phyloP scores from a whole-genome alignment of 2,888 invertebrate species.

The Escarpia spicata region DNA sequence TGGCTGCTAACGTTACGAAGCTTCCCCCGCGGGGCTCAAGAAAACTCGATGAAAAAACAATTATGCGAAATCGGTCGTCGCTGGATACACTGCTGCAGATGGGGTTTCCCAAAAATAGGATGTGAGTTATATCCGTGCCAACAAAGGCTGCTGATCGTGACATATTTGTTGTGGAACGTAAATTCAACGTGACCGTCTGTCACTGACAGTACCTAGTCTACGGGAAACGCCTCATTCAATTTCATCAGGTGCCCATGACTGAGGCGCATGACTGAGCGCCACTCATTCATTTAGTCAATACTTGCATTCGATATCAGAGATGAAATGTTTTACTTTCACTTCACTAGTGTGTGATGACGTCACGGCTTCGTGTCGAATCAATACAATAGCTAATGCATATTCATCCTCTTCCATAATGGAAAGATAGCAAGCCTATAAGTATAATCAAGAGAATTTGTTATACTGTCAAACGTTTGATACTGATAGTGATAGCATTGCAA shows the following conservation, averaged over 20 bases:
- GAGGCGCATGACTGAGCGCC: too few species aligned
- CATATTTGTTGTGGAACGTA: constrained; percentile 2
- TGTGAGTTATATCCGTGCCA: constrained; percentile 73
- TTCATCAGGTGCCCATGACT: neutral
- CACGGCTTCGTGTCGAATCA: too few species aligned
- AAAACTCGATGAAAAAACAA: constrained; percentile 41
- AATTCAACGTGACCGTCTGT: neutral
- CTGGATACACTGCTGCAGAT: constrained; percentile 85
- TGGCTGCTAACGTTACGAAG: constrained; percentile 27
- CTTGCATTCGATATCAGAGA: neutral
- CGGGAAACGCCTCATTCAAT: neutral
- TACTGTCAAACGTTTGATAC: too few species aligned
- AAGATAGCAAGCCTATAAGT: too few species aligned
- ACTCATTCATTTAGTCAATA: neutral
- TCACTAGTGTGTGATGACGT: neutral
- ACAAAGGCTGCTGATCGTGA: neutral
- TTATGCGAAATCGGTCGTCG: constrained; percentile 61
- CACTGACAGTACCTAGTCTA: neutral
- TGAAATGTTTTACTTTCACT: neutral
- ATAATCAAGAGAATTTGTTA: too few species aligned
- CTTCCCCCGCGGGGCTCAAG: constrained; percentile 40
- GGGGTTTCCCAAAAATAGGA: constrained; percentile 88
- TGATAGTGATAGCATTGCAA: too few species aligned
- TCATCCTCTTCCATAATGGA: too few species aligned
- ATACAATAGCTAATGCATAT: too few species aligned